Evolutionary conservation across 2,888 invertebrate species (phyloP).

Genomic region (Philaethria dido): DNA sequence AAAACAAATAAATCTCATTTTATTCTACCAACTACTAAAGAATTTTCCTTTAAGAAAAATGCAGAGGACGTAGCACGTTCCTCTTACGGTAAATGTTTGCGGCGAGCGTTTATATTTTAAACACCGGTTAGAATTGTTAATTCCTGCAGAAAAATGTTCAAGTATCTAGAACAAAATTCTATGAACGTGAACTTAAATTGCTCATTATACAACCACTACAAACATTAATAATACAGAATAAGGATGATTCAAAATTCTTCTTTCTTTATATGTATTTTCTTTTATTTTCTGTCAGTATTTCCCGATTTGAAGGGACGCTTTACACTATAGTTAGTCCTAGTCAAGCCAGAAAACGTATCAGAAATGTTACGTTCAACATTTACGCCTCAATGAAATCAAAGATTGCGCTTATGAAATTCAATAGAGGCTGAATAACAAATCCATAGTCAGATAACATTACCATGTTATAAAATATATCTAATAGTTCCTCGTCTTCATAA

Average conservation of each 20-base stretch:
- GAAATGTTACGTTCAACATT: too few species aligned
- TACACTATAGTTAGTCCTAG: too few species aligned
- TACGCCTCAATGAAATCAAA: too few species aligned
- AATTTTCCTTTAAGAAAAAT: constrained; percentile 1
- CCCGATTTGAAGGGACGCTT: too few species aligned
- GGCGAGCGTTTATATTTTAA: constrained; percentile 11
- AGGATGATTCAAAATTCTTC: background rate
- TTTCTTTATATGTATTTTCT: too few species aligned
- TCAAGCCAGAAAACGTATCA: too few species aligned
- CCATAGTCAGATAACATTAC: background rate
- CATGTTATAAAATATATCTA: background rate
- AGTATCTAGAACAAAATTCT: background rate
- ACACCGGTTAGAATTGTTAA: constrained; percentile 2
- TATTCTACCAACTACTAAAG: background rate
- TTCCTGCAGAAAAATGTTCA: background rate
- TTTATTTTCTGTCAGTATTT: too few species aligned
- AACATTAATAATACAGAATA: background rate
- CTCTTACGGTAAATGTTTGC: constrained; percentile 19
- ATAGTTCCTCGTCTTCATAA: background rate
- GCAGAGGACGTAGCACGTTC: constrained; percentile 4
- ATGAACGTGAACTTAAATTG: background rate
- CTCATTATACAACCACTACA: background rate
- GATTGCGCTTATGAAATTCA: too few species aligned
- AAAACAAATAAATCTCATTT: background rate
- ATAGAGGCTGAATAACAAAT: too few species aligned